Evolutionary conservation across 2,113 vertebrate species (phyloP).

Genomic region (Melospiza melodia): DNA sequence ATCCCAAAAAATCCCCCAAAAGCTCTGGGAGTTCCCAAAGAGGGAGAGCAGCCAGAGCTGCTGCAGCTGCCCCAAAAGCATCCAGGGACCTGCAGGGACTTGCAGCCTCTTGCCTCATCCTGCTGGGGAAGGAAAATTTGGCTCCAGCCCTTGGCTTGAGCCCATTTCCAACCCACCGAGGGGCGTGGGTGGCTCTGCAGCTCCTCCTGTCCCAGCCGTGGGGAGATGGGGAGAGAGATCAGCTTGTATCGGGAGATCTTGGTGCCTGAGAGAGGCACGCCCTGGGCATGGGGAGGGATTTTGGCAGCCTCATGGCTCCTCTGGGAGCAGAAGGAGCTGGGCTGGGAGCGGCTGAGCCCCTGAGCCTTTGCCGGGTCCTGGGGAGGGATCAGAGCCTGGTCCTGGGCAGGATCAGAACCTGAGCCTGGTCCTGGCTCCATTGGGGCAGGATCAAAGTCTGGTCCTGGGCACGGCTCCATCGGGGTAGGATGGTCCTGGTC

Average conservation of each 20-base stretch:
- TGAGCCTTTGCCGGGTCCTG: background rate
- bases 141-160: background rate
- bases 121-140: background rate
- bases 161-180: background rate
- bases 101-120: background rate
- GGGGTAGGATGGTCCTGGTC: no score
- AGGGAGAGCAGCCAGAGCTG: background rate
- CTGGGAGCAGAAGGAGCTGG: background rate
- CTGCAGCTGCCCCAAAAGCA: accelerated
- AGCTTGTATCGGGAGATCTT: background rate
- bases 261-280: background rate
- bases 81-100: background rate
- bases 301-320: background rate
- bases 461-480: no score
- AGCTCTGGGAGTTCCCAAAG: background rate
- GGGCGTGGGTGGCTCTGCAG: background rate
- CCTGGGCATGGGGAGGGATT: background rate
- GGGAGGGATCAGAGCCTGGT: background rate
- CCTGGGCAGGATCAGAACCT: no score
- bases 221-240: background rate
- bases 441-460: no score
- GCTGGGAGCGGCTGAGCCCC: background rate
- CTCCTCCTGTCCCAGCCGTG: background rate
- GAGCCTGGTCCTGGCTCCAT: no score
- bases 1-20: background rate